Percentiles rank a stretch among this genome's conserved stretches.
phyloP scores from a whole-genome alignment of 2,113 vertebrate species.

The Charina bottae region DNA sequence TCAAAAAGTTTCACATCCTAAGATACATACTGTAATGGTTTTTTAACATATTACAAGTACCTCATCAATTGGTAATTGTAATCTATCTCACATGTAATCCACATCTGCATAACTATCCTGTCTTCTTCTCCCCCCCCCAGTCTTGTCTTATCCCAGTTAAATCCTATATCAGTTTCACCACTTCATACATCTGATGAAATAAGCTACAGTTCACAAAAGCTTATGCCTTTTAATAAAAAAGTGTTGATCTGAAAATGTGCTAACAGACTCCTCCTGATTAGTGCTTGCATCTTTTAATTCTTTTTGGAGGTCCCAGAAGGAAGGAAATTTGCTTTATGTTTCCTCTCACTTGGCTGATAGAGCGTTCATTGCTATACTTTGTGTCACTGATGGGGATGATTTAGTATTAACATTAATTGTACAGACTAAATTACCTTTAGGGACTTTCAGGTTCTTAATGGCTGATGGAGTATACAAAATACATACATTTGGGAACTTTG shows the following conservation, averaged over 20 bases:
- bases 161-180: not conserved
- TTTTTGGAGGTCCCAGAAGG: slow-evolving; percentile 45
- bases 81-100: not conserved
- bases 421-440: slow-evolving; percentile 65
- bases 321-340: slow-evolving; percentile 41
- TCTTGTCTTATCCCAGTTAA: not conserved
- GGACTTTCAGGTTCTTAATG: slow-evolving; percentile 57
- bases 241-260: not conserved
- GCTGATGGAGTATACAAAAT: slow-evolving; percentile 58
- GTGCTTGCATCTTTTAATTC: slow-evolving; percentile 27
- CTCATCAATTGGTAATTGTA: not conserved
- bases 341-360: slow-evolving; percentile 62
- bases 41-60: not conserved
- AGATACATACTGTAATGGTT: not conserved
- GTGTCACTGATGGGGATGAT: slow-evolving; percentile 66
- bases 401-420: slow-evolving; percentile 70
- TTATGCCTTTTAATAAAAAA: not conserved
- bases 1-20: not conserved
- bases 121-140: not conserved
- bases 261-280: slow-evolving; percentile 15
- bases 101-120: not conserved
- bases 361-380: slow-evolving; percentile 60
- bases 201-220: not conserved
- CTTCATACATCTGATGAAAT: not conserved
- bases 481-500: slow-evolving; percentile 21